Percentiles rank a stretch among this genome's conserved stretches.
These are phyloP conservation scores for Sisor rabdophorus DNA, from an alignment of 2,113 vertebrate genomes.

Conservation along the genomic window DNA sequence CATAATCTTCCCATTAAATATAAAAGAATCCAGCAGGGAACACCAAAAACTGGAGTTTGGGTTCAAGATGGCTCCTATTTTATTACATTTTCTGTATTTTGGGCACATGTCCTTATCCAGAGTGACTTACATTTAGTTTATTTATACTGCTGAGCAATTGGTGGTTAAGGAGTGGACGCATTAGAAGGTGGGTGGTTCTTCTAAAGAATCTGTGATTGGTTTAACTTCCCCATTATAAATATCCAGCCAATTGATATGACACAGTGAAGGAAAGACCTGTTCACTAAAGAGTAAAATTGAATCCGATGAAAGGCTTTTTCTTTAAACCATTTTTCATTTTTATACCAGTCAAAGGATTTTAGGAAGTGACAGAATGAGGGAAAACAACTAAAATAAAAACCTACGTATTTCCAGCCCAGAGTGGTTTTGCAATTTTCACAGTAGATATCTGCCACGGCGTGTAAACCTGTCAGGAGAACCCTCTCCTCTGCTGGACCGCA, in stretches of 20 bases:
- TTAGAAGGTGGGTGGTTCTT: background rate
- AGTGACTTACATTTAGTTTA: too few species aligned
- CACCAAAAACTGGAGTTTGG: too few species aligned
- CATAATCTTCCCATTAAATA: too few species aligned
- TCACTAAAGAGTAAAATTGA: background rate
- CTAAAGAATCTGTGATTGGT: too few species aligned
- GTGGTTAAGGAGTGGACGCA: background rate
- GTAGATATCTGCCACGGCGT: slow-evolving; percentile 98
- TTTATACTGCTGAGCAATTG: too few species aligned
- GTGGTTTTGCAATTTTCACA: slow-evolving; percentile 99
- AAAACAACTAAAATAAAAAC: slow-evolving; percentile 50
- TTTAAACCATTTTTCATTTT: slow-evolving; percentile 2
- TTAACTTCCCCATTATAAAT: too few species aligned
- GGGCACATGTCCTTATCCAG: too few species aligned
- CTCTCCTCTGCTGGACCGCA: slow-evolving; percentile 96
- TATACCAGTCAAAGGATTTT: background rate
- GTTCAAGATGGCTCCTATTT: background rate
- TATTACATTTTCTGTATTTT: background rate
- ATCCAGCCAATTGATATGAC: background rate
- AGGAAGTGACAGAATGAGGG: background rate
- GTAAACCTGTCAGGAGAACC: slow-evolving; percentile 95
- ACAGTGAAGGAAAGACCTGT: background rate
- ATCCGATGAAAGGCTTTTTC: background rate
- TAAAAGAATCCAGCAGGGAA: too few species aligned
- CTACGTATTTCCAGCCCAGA: slow-evolving; percentile 98